A percentile compares a stretch with the other conserved stretches of the same genome.
These are phyloP conservation scores for Knipowitschia caucasica DNA, from an alignment of 2,797 vertebrate genomes.

Conservation along the genomic window DNA sequence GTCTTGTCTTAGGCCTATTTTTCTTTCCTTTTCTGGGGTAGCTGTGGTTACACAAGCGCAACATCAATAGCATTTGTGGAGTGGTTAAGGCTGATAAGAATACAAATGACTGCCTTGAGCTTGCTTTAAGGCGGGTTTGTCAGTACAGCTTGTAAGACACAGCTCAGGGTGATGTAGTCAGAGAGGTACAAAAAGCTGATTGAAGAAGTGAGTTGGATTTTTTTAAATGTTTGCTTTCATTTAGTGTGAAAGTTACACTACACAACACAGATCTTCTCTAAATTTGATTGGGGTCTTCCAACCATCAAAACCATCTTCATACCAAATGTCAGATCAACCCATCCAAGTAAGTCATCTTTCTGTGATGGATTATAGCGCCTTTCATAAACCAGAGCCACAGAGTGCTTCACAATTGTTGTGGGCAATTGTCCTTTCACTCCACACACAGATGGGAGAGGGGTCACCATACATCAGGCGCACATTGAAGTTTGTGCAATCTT, in stretches of 20 bases:
- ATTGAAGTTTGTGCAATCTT: too few species aligned
- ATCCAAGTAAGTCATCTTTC: too few species aligned
- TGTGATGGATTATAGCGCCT: too few species aligned
- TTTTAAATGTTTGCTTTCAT: slow-evolving; percentile 1
- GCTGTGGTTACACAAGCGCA: slow-evolving; percentile 40
- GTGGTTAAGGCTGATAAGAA: slow-evolving; percentile 66
- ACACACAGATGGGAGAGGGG: too few species aligned
- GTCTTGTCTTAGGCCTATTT: slow-evolving; percentile 20
- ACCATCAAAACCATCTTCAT: too few species aligned
- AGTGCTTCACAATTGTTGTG: too few species aligned
- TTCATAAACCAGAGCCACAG: too few species aligned
- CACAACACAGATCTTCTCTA: too few species aligned
- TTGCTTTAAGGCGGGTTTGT: slow-evolving; percentile 56
- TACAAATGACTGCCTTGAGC: slow-evolving; percentile 59
- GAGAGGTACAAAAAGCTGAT: slow-evolving; percentile 41
- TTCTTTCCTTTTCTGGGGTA: slow-evolving; percentile 21
- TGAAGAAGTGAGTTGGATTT: slow-evolving; percentile 27
- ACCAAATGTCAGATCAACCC: too few species aligned
- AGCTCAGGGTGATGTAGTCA: slow-evolving; percentile 33
- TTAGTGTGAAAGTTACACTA: background rate
- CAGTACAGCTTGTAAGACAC: slow-evolving; percentile 48
- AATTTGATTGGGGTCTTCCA: too few species aligned
- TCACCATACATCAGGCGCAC: too few species aligned
- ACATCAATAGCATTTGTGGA: slow-evolving; percentile 66
- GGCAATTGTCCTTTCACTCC: too few species aligned